phyloP scores from a whole-genome alignment of 1,140 invertebrate genomes.

The Mercenaria mercenaria region DNA sequence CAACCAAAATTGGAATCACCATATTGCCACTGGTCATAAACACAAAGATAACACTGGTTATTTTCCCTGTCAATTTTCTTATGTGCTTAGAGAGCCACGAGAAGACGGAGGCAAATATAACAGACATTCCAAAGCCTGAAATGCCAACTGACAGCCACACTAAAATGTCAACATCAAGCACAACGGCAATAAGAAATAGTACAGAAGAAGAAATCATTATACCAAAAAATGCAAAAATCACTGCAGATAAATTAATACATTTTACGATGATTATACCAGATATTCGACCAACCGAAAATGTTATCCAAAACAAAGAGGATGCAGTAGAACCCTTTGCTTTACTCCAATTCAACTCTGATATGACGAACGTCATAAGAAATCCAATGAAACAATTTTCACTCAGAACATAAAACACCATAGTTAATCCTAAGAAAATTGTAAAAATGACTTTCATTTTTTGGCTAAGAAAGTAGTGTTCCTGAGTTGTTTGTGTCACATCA shows the following conservation, averaged over 20 bases:
- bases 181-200: slow-evolving; percentile 12
- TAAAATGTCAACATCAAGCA: not conserved
- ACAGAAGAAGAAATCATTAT: not conserved
- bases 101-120: slow-evolving; percentile 52
- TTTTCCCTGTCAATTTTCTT: slow-evolving; percentile 41
- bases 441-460: slow-evolving; percentile 27
- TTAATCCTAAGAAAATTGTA: slow-evolving; percentile 23
- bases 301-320: slow-evolving; percentile 35
- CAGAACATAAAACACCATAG: not conserved
- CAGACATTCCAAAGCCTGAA: slow-evolving; percentile 47
- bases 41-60: slow-evolving; percentile 36
- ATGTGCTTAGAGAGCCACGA: slow-evolving; percentile 48
- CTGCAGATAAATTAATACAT: not conserved
- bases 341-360: slow-evolving; percentile 28
- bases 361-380: slow-evolving; percentile 47
- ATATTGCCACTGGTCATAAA: slow-evolving; percentile 1
- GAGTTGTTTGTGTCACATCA: not conserved
- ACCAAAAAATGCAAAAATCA: slow-evolving; percentile 1
- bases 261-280: slow-evolving; percentile 37
- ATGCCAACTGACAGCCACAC: slow-evolving; percentile 19
- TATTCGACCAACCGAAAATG: slow-evolving; percentile 26
- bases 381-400: slow-evolving; percentile 34
- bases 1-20: slow-evolving; percentile 30
- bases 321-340: slow-evolving; percentile 20
- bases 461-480: not conserved